phyloP scores from a whole-genome alignment of 2,888 invertebrate genomes.

The Charanyca ferruginea region DNA sequence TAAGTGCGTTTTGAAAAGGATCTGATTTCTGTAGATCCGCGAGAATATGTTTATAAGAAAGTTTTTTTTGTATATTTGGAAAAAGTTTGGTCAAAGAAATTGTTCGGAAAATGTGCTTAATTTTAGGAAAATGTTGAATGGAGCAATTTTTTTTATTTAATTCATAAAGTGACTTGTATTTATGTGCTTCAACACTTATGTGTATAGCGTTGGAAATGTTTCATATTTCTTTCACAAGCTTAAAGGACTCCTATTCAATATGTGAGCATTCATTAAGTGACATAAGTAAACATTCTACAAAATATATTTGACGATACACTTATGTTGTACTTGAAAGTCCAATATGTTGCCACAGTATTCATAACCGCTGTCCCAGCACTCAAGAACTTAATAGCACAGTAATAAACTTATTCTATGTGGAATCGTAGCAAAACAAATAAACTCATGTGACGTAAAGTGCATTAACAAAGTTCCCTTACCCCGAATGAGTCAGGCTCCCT shows the following conservation, averaged over 20 bases:
- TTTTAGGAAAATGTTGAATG: neutral
- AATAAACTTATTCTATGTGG: constrained; percentile 52
- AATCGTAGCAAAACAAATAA: constrained; percentile 58
- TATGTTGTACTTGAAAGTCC: neutral
- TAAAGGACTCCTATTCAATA: neutral
- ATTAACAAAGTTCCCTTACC: constrained; percentile 80
- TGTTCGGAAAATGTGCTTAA: neutral
- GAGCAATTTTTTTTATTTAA: neutral
- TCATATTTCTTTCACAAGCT: neutral
- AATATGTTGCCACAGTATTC: constrained; percentile 24
- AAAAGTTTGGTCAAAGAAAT: neutral
- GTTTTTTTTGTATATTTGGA: constrained; percentile 22
- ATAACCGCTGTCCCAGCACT: constrained; percentile 13
- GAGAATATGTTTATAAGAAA: constrained; percentile 52
- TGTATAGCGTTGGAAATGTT: neutral
- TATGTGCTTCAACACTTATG: neutral
- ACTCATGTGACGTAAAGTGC: constrained; percentile 74
- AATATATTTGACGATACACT: constrained; percentile 2
- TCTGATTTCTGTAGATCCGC: constrained; percentile 82
- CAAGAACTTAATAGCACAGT: constrained; percentile 35
- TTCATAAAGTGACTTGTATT: neutral
- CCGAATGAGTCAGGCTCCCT: constrained; percentile 73
- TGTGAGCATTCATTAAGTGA: neutral
- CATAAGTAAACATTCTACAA: neutral
- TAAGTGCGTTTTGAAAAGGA: constrained; percentile 86